Percentiles rank a stretch among this genome's conserved stretches.
Conservation (phyloP, 2,113 vertebrate species). For the Pelodiscus sinensis region DNA sequence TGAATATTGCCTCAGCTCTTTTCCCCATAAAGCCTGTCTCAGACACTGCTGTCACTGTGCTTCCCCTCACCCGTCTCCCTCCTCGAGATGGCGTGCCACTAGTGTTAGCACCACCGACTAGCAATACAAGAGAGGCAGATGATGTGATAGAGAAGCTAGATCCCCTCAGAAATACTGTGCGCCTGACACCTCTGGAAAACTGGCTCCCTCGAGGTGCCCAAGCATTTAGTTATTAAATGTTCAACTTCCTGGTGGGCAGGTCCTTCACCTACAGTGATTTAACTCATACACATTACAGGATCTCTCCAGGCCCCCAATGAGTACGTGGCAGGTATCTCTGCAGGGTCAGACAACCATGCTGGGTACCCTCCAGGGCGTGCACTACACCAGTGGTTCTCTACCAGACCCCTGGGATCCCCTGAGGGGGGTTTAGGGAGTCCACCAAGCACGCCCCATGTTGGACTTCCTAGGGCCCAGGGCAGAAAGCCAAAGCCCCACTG, state of each 20-base stretch:
- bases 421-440: no score
- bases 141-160: accelerated
- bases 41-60: not conserved
- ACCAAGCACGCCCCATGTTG: no score
- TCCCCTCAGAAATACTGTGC: not conserved
- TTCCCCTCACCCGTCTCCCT: not conserved
- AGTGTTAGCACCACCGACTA: not conserved
- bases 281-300: not conserved
- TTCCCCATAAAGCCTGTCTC: not conserved
- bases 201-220: not conserved
- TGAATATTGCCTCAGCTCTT: not conserved
- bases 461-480: no score
- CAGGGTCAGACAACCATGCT: not conserved
- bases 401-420: no score
- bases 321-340: not conserved
- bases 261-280: not conserved
- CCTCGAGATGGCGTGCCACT: not conserved
- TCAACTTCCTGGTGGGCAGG: not conserved
- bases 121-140: not conserved
- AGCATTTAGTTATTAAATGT: not conserved
- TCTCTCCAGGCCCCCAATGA: no score
- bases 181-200: not conserved
- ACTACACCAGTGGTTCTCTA: not conserved
- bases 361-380: not conserved
- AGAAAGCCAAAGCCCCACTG: no score